These are phyloP conservation scores for Ianthella basta DNA, from an alignment of 37 sponge, comb jelly and placozoan species.

Conservation along the genomic window DNA sequence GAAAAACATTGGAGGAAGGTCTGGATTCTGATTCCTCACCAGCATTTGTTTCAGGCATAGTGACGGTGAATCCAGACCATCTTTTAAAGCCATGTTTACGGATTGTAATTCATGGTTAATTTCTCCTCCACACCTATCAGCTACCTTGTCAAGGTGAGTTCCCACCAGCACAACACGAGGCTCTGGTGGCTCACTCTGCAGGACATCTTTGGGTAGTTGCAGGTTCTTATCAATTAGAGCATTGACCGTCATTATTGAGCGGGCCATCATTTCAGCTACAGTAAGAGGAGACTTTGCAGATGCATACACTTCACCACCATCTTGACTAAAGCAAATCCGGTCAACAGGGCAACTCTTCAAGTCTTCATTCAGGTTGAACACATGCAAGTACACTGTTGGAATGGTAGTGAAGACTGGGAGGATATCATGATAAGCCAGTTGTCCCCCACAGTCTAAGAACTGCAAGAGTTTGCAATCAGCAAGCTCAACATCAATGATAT, in stretches of 20 bases:
- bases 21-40: no score
- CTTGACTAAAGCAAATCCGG: background rate
- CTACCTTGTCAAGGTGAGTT: background rate
- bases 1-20: no score
- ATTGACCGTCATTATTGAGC: background rate
- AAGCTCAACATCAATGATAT: background rate
- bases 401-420: constrained; percentile 1
- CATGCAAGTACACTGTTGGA: background rate
- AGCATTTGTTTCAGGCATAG: no score
- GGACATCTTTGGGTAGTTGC: background rate
- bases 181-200: background rate
- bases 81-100: no score
- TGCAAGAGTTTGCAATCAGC: background rate
- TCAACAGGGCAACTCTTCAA: background rate
- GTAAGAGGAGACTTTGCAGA: constrained; percentile 1
- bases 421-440: background rate
- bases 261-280: background rate
- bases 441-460: constrained; percentile 10
- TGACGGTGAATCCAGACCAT: no score
- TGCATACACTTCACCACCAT: background rate
- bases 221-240: background rate
- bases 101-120: background rate
- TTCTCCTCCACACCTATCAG: background rate
- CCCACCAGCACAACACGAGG: background rate
- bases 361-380: background rate